phyloP scores from a whole-genome alignment of 2,888 invertebrate species.

The Prionchulus punctatus region DNA sequence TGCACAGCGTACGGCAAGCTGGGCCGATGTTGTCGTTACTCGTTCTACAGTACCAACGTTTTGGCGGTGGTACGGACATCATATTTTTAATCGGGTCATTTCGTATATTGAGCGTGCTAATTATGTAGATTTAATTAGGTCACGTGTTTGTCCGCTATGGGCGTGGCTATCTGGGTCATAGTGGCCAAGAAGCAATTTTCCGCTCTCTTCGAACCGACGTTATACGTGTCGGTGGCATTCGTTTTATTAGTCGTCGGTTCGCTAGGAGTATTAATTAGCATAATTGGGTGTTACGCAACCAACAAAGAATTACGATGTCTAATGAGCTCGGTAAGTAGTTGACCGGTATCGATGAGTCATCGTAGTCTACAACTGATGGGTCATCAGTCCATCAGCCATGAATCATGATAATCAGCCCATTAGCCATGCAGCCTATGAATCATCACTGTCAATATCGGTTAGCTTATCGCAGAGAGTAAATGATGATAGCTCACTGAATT shows the following conservation, averaged over 20 bases:
- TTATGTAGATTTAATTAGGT: background rate
- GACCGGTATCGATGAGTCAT: too few relatives aligned
- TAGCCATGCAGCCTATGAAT: too few relatives aligned
- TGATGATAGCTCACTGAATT: too few relatives aligned
- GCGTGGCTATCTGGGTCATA: conserved; percentile 25
- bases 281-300: conserved; percentile 21
- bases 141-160: conserved; percentile 11
- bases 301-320: conserved; percentile 24
- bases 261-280: conserved; percentile 19
- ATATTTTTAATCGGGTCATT: background rate
- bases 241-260: conserved; percentile 19
- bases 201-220: conserved; percentile 24
- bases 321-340: conserved; percentile 23
- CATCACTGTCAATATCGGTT: too few relatives aligned
- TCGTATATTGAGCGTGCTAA: background rate
- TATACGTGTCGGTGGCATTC: conserved; percentile 28
- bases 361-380: too few relatives aligned
- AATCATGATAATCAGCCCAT: too few relatives aligned
- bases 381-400: too few relatives aligned
- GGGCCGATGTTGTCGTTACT: background rate
- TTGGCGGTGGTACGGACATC: background rate
- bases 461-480: too few relatives aligned
- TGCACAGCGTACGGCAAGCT: background rate
- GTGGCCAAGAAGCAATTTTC: conserved; percentile 23
- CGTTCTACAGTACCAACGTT: background rate